Evolutionary conservation across 2,113 vertebrate species (phyloP).

Genomic region (Brachirus orientalis): DNA sequence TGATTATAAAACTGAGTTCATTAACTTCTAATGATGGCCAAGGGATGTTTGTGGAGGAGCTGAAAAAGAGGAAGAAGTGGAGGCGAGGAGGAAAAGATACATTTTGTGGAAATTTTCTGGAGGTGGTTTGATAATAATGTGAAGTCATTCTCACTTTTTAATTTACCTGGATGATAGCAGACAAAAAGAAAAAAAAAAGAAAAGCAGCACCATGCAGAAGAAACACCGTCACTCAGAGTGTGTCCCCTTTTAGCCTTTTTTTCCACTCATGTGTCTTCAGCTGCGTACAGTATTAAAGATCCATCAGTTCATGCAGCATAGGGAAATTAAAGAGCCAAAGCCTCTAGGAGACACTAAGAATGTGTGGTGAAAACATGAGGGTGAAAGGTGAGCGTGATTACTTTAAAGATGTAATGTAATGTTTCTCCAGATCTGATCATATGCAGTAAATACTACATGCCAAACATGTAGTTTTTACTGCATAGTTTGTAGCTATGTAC

Average conservation of each 20-base stretch:
- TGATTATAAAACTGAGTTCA: constrained; percentile 66
- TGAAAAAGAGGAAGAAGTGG: background rate
- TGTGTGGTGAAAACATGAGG: too few species aligned
- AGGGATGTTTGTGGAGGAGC: constrained; percentile 42
- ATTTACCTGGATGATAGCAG: constrained; percentile 64
- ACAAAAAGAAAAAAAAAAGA: constrained; percentile 25
- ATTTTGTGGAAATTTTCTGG: constrained; percentile 27
- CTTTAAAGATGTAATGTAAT: too few species aligned
- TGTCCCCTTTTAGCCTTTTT: background rate
- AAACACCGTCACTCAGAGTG: constrained; percentile 23
- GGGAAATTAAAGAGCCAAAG: background rate
- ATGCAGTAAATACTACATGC: too few species aligned
- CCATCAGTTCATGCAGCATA: constrained; percentile 14
- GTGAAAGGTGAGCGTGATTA: too few species aligned
- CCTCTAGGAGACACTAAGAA: too few species aligned
- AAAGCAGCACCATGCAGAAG: constrained; percentile 7
- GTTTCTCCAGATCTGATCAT: too few species aligned
- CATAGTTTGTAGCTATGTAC: too few species aligned
- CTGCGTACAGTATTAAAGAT: constrained; percentile 24
- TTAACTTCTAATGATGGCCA: constrained; percentile 68
- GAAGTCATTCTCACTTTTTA: constrained; percentile 38
- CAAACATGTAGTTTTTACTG: too few species aligned
- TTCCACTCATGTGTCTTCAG: too few species aligned
- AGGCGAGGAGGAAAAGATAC: constrained; percentile 2
- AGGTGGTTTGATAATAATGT: constrained; percentile 42